Base-by-base conservation (phyloP, 2,113 vertebrate species). In the Lepus americanus region DNA sequence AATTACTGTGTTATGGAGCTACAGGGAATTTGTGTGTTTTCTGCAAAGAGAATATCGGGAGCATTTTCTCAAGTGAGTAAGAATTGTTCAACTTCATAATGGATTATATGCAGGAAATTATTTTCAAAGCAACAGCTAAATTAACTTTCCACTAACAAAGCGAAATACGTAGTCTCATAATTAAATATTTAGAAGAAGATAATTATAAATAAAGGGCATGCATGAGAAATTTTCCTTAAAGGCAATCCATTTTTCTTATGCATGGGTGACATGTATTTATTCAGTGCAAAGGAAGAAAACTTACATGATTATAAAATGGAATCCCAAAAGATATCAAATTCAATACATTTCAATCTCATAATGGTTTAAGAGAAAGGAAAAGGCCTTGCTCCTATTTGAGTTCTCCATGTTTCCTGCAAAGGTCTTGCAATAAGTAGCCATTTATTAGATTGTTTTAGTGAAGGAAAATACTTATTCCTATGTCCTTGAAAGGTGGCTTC, bases 161-260 rank as follows among this genome's bases (percentile, higher is more conserved):
- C 16, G 77, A 93, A 81, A 74, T 0, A 81, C 5, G 13, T 36
- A 53, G 64, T 84, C 73, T 95, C 44, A 94, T n/a, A 87, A 87
- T 83, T 95, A 97, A 92, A 94, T 84, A 80, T 92, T 76, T 94
- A 93, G 1, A 61, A 20, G 36, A 33, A 29, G 29, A 8, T 84
- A 13, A 93, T 76, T 1, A 0, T 6, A 44, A 23, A 44, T 55
- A 96, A 92, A 39, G 3, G 0, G 0, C 8, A 14, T 91, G 27
- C 20, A 17, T 82, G 44, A 29, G 9, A 61, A 89, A 7, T 27
- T 95, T 53, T 90, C 55, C 2, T 59, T 73, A 95, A 51, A 3
- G 44, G 39, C 36, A 87, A 16, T 77, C 73, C 16, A 55, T 73
- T 88, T 55, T 51, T 85, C 55, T 73, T 67, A 70, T 86, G 27